Evolutionary conservation across 1,140 invertebrate genomes (phyloP).

Genomic region (Leptonema lineaticorne): DNA sequence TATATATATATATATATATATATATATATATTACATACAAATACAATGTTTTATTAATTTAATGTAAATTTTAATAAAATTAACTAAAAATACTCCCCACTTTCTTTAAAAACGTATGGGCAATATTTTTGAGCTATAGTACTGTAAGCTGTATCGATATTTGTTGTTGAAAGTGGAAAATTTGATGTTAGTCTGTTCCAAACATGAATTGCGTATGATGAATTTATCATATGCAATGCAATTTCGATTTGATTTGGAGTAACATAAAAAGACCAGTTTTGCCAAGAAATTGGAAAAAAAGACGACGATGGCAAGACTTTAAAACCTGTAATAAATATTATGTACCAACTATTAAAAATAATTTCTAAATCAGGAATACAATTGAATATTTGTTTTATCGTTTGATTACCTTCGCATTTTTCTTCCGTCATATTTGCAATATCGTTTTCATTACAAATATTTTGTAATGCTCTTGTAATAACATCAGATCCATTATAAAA

Average conservation of each 20-base stretch:
- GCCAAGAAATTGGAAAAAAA: constrained; percentile 69
- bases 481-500: constrained; percentile 73
- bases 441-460: constrained; percentile 59
- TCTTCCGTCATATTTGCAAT: constrained; percentile 59
- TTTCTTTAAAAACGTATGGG: constrained; percentile 57
- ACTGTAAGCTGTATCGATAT: constrained; percentile 58
- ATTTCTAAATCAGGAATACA: no score
- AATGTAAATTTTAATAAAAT: no score
- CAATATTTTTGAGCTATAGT: constrained; percentile 61
- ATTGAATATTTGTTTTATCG: no score
- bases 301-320: constrained; percentile 61
- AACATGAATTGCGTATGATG: constrained; percentile 65
- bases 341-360: no score
- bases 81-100: constrained; percentile 51
- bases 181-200: constrained; percentile 67
- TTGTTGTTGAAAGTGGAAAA: constrained; percentile 48
- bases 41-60: no score
- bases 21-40: no score
- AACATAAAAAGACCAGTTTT: constrained; percentile 64
- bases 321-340: constrained; percentile 52
- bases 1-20: no score
- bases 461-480: constrained; percentile 65
- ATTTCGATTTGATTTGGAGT: constrained; percentile 50
- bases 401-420: constrained; percentile 62
- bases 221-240: constrained; percentile 54